Evolutionary conservation across 92 coral and sea anemone species (phyloP).

Genomic region (Heteractis magnifica): DNA sequence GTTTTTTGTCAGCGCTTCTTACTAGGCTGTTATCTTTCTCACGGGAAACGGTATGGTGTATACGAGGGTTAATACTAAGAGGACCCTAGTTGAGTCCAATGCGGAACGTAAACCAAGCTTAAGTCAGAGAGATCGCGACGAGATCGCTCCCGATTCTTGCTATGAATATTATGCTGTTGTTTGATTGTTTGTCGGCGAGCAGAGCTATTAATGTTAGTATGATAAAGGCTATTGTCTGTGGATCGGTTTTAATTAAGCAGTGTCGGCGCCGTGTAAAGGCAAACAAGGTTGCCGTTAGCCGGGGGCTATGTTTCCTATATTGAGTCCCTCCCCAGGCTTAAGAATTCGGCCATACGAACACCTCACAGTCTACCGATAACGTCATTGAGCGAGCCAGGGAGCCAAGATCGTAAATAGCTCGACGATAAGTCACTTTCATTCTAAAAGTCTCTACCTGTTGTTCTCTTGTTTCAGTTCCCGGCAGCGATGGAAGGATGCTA

Average conservation of each 20-base stretch:
- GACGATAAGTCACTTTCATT: conserved; percentile 6
- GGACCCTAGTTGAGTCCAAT: not conserved
- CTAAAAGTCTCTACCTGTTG: conserved; percentile 8
- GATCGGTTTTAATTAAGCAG: conserved; percentile 32
- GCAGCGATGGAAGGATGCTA: not conserved
- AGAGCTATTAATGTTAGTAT: conserved; percentile 18
- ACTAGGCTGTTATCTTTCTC: not conserved
- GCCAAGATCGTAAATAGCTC: conserved; percentile 18
- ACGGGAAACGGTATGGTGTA: not conserved
- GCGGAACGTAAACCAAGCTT: not conserved
- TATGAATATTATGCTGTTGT: conserved; percentile 1
- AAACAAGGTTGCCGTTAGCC: conserved; percentile 48
- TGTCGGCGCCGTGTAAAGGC: conserved; percentile 33
- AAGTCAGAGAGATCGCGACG: not conserved
- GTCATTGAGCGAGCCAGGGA: conserved; percentile 22
- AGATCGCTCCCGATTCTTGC: not conserved
- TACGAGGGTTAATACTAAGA: not conserved
- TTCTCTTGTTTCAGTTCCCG: conserved; percentile 1
- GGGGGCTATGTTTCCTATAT: conserved; percentile 22
- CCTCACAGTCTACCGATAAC: conserved; percentile 26
- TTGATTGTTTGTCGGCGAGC: conserved; percentile 14
- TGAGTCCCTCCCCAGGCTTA: conserved; percentile 48
- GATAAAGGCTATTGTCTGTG: conserved; percentile 34
- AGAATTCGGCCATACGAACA: conserved; percentile 38
- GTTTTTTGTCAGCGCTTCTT: not conserved